A percentile compares a stretch with the other conserved stretches of the same genome.
Evolutionary conservation across 2,888 invertebrate species (phyloP).

Genomic region (Plutella xylostella): DNA sequence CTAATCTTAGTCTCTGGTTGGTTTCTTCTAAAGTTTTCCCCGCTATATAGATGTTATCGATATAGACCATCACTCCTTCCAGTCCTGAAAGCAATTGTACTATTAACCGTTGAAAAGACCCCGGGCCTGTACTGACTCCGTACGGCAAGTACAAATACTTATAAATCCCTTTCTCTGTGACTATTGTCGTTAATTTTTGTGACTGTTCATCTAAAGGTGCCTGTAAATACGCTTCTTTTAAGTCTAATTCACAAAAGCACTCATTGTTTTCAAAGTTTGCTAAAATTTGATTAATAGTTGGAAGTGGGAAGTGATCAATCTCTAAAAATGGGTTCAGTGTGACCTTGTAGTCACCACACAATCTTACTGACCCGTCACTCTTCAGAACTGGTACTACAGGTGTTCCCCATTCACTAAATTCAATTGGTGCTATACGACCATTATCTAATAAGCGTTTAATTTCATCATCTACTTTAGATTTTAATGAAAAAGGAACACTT

Average conservation of each 20-base stretch:
- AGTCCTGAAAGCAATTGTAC: constrained; percentile 7
- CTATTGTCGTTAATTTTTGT: constrained; percentile 12
- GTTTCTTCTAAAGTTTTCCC: constrained; percentile 5
- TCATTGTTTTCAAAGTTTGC: constrained; percentile 2
- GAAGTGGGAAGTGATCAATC: constrained; percentile 10
- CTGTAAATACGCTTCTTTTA: constrained; percentile 16
- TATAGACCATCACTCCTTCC: constrained; percentile 8
- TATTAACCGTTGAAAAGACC: constrained; percentile 16
- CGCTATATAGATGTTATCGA: constrained; percentile 10
- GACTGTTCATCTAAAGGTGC: constrained; percentile 11
- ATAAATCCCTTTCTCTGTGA: constrained; percentile 13
- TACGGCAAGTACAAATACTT: constrained; percentile 14
- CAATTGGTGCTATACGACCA: constrained; percentile 11
- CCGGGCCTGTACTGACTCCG: constrained; percentile 13
- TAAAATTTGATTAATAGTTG: constrained; percentile 5
- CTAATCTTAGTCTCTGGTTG: neutral
- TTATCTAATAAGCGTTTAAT: constrained; percentile 12
- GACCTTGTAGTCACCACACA: constrained; percentile 21
- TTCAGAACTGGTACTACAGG: constrained; percentile 21
- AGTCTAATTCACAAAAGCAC: constrained; percentile 10
- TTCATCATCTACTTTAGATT: constrained; percentile 17
- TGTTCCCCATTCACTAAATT: constrained; percentile 19
- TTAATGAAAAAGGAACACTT: constrained; percentile 17
- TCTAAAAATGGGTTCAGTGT: constrained; percentile 16
- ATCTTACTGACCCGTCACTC: constrained; percentile 18